Conservation (phyloP, 2,888 invertebrate species). For the Heteromurus nitidus region DNA sequence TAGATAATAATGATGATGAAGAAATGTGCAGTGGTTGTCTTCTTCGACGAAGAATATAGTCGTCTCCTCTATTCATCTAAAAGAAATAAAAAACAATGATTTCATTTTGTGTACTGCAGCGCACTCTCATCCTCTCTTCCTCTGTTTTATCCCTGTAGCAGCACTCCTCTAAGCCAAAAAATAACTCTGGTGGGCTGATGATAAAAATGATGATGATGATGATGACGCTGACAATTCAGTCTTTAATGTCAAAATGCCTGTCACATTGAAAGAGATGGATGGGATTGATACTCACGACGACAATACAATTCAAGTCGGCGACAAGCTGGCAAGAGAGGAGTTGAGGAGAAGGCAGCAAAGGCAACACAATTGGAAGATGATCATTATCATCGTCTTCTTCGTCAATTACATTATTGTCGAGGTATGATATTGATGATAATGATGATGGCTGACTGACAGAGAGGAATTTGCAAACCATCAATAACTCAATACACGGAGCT, state of each 20-base stretch:
- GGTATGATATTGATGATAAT: slow-evolving; percentile 56
- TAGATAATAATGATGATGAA: neutral
- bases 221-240: slow-evolving; percentile 57
- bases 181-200: neutral
- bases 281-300: slow-evolving; percentile 44
- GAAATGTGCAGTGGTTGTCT: slow-evolving; percentile 9
- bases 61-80: slow-evolving; percentile 1
- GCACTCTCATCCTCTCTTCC: neutral
- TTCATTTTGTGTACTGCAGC: slow-evolving; percentile 9
- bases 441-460: slow-evolving; percentile 59
- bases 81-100: slow-evolving; percentile 26
- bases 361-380: slow-evolving; percentile 15
- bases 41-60: slow-evolving; percentile 3
- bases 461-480: slow-evolving; percentile 53
- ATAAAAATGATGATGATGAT: slow-evolving; percentile 28
- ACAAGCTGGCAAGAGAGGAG: slow-evolving; percentile 5
- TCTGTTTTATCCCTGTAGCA: neutral
- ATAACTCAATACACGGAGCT: slow-evolving; percentile 55
- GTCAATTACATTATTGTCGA: slow-evolving; percentile 6
- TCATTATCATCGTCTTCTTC: slow-evolving; percentile 17
- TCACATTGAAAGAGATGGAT: slow-evolving; percentile 58
- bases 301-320: slow-evolving; percentile 14
- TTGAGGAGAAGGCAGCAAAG: too few species aligned
- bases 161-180: neutral
- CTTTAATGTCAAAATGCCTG: slow-evolving; percentile 59